Conservation (phyloP, 2,888 invertebrate species). For the Rhagonycha fulva region DNA sequence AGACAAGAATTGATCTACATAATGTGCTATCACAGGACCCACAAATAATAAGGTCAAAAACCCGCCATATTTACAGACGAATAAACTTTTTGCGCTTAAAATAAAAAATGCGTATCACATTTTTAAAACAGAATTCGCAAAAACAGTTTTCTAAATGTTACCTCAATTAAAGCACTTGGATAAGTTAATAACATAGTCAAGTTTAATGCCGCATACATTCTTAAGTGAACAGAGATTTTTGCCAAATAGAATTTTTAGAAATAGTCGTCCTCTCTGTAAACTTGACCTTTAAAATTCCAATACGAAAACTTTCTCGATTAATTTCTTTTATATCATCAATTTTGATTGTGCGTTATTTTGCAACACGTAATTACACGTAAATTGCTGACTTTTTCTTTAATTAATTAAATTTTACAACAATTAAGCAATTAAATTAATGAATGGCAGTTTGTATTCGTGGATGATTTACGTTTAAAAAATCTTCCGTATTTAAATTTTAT, state of each 20-base stretch:
- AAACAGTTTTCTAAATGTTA: not conserved
- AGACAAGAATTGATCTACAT: constrained; percentile 30
- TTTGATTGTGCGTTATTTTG: not conserved
- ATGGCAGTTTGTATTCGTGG: not conserved
- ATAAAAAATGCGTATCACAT: constrained; percentile 17
- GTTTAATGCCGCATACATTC: not conserved
- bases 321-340: not conserved
- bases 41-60: constrained; percentile 30
- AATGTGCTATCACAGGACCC: constrained; percentile 22
- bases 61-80: constrained; percentile 20
- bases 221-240: not conserved
- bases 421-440: constrained; percentile 9
- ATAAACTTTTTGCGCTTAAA: constrained; percentile 21
- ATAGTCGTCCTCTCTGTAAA: constrained; percentile 9
- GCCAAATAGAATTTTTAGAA: not conserved
- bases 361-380: too few relatives aligned
- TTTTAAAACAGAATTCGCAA: not conserved
- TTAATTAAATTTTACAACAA: too few relatives aligned
- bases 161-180: not conserved
- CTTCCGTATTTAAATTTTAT: too few relatives aligned
- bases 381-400: too few relatives aligned
- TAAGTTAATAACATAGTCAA: not conserved
- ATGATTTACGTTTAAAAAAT: not conserved
- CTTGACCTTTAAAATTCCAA: constrained; percentile 8
- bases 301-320: not conserved